Base-by-base conservation (phyloP, 2,797 vertebrate genomes). In the Gobionotothen gibberifrons region DNA sequence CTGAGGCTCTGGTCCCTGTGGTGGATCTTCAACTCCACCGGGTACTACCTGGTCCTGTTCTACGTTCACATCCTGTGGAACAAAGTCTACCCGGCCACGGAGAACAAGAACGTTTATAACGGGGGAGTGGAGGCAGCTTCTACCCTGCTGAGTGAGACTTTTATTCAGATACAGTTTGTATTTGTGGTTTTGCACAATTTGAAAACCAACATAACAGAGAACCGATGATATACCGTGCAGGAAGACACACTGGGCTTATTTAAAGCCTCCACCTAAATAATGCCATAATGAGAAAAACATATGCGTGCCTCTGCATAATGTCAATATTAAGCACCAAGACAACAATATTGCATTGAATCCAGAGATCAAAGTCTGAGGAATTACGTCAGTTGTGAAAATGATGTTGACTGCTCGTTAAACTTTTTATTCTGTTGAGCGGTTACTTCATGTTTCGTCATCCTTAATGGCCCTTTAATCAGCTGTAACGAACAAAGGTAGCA, bases 11-110 rank as follows among this genome's bases (percentile, higher is more conserved):
- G 98, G 98, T 98, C 92, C 53, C 75, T 98, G 63, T 99, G 98
- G 98, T 99, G 98, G 98, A 29, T 99, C 69, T 96, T 98, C 87
- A 98, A 96, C 94, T 99, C 97, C 0, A 93, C 97, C 0, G 97
- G 97, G 16, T 99, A 99, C 90, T 99, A 99, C 89, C 90, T 99
- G 91, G 89, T 99, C 65, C 76, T 97, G 39, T 98, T 97, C 91
- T 97, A 99, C 0, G 95, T 96, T 13, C 98, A 99, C 80, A 95
- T 99, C 87, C 93, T 99, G 74, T 99, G 98, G 98, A 95, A 91
- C 0, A 89, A 88, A 72, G 84, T 98, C 48, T 70, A 85, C 49
- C 76, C 85, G 0, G 1, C 83, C 36, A 73, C 0, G 0, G 88
- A 95, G 73, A 92, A 92, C 56, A 82, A 88, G 2, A 76, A 40